Conservation (phyloP, 2,888 invertebrate species). For the Pherbina coryleti region DNA sequence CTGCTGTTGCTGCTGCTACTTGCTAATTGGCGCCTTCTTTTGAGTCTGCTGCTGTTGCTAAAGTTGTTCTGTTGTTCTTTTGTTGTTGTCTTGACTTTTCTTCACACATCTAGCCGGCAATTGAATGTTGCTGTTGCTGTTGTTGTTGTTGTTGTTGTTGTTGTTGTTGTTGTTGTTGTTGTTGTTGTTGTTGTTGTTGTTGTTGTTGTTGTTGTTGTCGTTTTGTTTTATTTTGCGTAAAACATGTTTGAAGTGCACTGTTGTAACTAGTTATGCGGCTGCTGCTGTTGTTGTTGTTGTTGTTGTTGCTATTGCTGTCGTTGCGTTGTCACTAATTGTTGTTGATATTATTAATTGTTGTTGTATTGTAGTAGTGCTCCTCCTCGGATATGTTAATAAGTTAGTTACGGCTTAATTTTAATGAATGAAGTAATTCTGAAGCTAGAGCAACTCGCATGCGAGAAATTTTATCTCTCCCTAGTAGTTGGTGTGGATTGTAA, state of each 20-base stretch:
- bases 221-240: neutral
- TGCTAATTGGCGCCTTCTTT: constrained; percentile 30
- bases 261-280: constrained; percentile 30
- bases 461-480: constrained; percentile 4
- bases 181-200: constrained; percentile 14
- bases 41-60: constrained; percentile 31
- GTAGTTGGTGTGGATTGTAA: neutral
- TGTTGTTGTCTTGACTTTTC: neutral
- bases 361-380: neutral
- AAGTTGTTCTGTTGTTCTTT: constrained; percentile 22
- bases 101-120: constrained; percentile 21
- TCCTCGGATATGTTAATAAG: neutral
- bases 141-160: constrained; percentile 11
- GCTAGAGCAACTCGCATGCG: constrained; percentile 13
- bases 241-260: constrained; percentile 22
- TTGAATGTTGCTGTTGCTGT: constrained; percentile 2
- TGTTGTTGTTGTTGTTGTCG: constrained; percentile 1
- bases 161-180: constrained; percentile 13
- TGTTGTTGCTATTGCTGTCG: constrained; percentile 20
- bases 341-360: constrained; percentile 15
- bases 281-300: constrained; percentile 34
- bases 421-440: constrained; percentile 28
- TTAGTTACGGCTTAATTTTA: constrained; percentile 16
- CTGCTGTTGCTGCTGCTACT: neutral
- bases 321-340: neutral